These are phyloP conservation scores for Ramphastos sulfuratus DNA, from an alignment of 2,113 vertebrate species.

Conservation along the genomic window DNA sequence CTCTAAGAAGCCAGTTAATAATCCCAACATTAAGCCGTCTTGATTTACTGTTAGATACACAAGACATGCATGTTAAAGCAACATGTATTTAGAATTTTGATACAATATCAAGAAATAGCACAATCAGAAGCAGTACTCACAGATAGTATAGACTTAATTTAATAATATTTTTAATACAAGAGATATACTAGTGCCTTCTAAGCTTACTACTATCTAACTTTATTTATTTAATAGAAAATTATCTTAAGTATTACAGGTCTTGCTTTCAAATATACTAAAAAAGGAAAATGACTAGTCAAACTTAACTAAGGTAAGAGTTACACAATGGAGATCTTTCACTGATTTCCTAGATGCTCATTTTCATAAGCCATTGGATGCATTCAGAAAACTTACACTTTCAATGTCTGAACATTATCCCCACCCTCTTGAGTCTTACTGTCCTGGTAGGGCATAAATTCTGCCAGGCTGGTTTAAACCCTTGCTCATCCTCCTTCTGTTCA, in stretches of 20 bases:
- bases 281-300: not conserved
- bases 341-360: not conserved
- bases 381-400: not conserved
- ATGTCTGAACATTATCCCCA: not conserved
- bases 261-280: not conserved
- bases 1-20: not conserved
- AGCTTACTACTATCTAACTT: not conserved
- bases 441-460: too few relatives aligned
- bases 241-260: not conserved
- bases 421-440: not conserved
- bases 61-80: not conserved
- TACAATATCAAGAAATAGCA: not conserved
- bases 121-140: not conserved
- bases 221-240: not conserved
- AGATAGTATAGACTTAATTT: not conserved
- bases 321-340: not conserved
- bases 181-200: not conserved
- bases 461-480: too few relatives aligned
- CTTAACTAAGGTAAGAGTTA: not conserved
- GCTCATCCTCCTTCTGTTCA: too few relatives aligned
- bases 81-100: not conserved
- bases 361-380: not conserved
- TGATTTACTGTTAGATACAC: not conserved
- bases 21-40: not conserved
- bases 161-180: not conserved